phyloP scores from a whole-genome alignment of 2,888 invertebrate genomes.

The Polietes domitor region DNA sequence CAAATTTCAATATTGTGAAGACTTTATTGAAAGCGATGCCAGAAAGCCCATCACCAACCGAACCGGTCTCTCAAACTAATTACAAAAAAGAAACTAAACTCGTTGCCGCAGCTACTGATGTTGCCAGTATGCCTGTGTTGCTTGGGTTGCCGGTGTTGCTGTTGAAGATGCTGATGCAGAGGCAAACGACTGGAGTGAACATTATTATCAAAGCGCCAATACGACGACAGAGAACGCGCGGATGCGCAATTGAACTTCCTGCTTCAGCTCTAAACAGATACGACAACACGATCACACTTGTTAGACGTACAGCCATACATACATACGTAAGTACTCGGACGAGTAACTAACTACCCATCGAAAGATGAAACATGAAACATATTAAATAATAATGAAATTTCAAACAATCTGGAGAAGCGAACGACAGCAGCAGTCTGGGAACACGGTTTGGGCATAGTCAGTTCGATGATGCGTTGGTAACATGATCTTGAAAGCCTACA shows the following conservation, averaged over 20 bases:
- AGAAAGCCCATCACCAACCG: conserved; percentile 7
- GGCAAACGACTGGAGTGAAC: conserved; percentile 26
- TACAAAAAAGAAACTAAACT: conserved; percentile 46
- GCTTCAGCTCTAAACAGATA: conserved; percentile 43
- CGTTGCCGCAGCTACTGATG: conserved; percentile 34
- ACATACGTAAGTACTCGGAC: conserved; percentile 3
- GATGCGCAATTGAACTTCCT: conserved; percentile 68
- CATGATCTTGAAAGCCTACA: neutral
- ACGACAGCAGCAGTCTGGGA: neutral
- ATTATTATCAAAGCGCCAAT: conserved; percentile 59
- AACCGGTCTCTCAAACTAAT: conserved; percentile 62
- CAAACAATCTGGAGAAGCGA: conserved; percentile 10
- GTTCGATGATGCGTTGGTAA: neutral
- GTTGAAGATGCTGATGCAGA: neutral
- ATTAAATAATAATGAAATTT: conserved; percentile 43
- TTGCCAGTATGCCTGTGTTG: neutral
- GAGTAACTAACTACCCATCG: conserved; percentile 19
- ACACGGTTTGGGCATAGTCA: neutral
- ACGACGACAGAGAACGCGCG: conserved; percentile 68
- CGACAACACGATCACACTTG: conserved; percentile 31
- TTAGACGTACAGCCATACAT: conserved; percentile 30
- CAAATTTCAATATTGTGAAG: conserved; percentile 44
- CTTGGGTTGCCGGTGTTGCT: conserved; percentile 9
- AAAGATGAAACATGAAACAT: conserved; percentile 3
- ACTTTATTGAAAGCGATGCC: conserved; percentile 24